Conservation (phyloP, 2,113 vertebrate genomes). For the Thamnophis sirtalis region DNA sequence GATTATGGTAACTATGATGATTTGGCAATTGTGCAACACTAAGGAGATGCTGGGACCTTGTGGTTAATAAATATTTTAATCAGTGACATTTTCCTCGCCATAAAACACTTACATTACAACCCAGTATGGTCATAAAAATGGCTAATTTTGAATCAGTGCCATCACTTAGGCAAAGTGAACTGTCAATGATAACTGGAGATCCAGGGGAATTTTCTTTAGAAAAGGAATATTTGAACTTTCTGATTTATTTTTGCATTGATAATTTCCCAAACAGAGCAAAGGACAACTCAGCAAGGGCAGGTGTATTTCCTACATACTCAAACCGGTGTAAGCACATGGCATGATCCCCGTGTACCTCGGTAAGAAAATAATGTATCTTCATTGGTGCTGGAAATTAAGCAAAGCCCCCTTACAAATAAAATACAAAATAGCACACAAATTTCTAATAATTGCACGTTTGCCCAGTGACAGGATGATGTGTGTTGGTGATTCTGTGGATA, state of each 20-base stretch:
- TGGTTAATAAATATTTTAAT: background rate
- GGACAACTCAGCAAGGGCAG: constrained; percentile 94
- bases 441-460: background rate
- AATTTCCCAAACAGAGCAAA: constrained; percentile 80
- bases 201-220: background rate
- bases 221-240: constrained; percentile 17
- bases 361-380: constrained; percentile 58
- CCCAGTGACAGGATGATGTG: background rate
- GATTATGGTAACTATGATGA: background rate
- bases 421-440: background rate
- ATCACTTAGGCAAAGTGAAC: background rate
- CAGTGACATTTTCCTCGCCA: too few relatives aligned
- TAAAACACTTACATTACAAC: background rate
- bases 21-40: background rate
- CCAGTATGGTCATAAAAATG: background rate
- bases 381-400: constrained; percentile 2
- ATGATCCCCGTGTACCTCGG: constrained; percentile 92
- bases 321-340: constrained; percentile 96
- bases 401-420: background rate
- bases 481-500: background rate
- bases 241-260: constrained; percentile 27
- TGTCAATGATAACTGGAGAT: background rate
- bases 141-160: background rate
- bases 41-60: background rate
- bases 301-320: constrained; percentile 96